These are phyloP conservation scores for Drosophila watanabei DNA, from an alignment of 1,140 invertebrate genomes.

Conservation along the genomic window DNA sequence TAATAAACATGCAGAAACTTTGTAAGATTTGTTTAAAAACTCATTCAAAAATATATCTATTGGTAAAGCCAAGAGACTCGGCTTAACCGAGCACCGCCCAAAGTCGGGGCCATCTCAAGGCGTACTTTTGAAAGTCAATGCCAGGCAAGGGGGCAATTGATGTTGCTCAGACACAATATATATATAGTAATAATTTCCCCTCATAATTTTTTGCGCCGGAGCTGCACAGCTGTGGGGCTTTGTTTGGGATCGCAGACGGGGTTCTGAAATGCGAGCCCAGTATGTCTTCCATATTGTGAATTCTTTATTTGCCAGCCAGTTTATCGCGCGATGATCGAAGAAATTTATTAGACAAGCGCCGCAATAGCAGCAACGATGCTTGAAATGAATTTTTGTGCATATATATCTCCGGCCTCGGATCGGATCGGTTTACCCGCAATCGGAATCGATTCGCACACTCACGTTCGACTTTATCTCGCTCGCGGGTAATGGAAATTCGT, in stretches of 20 bases:
- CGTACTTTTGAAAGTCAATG: slow-evolving; percentile 75
- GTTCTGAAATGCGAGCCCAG: slow-evolving; percentile 4
- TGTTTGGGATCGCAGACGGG: slow-evolving; percentile 27
- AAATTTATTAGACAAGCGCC: slow-evolving; percentile 68
- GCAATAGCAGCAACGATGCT: slow-evolving; percentile 62
- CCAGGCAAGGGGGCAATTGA: slow-evolving; percentile 52
- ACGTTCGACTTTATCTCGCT: slow-evolving; percentile 32
- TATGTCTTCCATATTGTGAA: slow-evolving; percentile 38
- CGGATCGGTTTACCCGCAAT: slow-evolving; percentile 58
- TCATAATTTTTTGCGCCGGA: background rate
- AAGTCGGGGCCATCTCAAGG: slow-evolving; percentile 30
- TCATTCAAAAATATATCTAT: too few relatives aligned
- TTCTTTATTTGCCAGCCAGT: slow-evolving; percentile 54
- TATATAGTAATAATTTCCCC: slow-evolving; percentile 10
- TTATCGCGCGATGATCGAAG: slow-evolving; percentile 63
- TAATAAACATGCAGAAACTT: too few relatives aligned
- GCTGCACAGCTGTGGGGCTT: slow-evolving; percentile 51
- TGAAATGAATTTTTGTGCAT: slow-evolving; percentile 73
- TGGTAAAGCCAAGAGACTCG: background rate
- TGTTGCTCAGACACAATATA: slow-evolving; percentile 36
- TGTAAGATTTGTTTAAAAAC: too few relatives aligned
- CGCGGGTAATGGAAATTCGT: slow-evolving; percentile 74
- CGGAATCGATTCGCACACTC: slow-evolving; percentile 42
- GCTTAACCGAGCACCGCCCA: background rate
- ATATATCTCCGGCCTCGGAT: slow-evolving; percentile 48